phyloP scores from a whole-genome alignment of 2,113 vertebrate species.

The Ia io region DNA sequence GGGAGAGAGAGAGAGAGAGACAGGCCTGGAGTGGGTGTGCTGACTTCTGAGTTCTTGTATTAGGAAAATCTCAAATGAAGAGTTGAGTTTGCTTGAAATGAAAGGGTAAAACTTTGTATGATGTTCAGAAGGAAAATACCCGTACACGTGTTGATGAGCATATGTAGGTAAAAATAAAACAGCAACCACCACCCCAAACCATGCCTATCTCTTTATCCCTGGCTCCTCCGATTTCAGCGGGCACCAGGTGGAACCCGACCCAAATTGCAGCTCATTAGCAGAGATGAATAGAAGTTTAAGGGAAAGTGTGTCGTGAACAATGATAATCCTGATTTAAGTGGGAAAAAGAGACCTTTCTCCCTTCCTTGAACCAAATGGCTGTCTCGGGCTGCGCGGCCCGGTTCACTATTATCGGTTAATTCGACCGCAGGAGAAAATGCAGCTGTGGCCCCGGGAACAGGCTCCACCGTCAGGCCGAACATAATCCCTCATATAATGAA shows the following conservation, averaged over 20 bases:
- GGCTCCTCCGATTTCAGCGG: conserved; percentile 49
- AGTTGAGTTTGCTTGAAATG: neutral
- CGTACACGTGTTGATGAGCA: neutral
- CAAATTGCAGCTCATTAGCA: conserved; percentile 77
- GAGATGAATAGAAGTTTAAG: conserved; percentile 69
- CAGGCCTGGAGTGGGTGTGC: neutral
- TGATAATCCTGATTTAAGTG: conserved; percentile 75
- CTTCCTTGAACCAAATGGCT: conserved; percentile 77
- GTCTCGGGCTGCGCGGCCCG: conserved; percentile 75
- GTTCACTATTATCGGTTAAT: conserved; percentile 90
- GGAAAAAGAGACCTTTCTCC: conserved; percentile 76
- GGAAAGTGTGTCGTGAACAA: conserved; percentile 56
- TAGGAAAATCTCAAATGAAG: neutral
- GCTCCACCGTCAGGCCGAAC: conserved; percentile 80
- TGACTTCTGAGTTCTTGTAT: neutral
- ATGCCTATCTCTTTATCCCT: neutral
- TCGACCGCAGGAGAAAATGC: conserved; percentile 80
- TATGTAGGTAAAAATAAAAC: neutral
- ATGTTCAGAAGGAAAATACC: neutral
- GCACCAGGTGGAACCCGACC: conserved; percentile 54
- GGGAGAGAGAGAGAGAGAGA: neutral
- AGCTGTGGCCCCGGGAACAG: conserved; percentile 83
- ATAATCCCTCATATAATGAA: conserved; percentile 88
- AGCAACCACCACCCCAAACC: neutral
- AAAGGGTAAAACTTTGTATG: neutral